Base-by-base conservation (phyloP, 2,113 vertebrate species). In the Caretta caretta region DNA sequence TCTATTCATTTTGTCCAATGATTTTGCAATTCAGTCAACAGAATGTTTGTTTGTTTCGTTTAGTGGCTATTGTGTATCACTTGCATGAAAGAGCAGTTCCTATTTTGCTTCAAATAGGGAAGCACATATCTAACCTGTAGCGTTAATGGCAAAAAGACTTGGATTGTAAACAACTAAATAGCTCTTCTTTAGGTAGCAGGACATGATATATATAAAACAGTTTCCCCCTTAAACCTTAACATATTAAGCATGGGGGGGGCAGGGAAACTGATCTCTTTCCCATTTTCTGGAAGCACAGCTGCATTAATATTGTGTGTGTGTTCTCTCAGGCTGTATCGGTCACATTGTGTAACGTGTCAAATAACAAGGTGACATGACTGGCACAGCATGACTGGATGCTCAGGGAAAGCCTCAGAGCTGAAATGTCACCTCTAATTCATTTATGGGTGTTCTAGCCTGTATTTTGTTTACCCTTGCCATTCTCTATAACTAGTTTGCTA, bases 391-490 rank as follows among this genome's bases (percentile, higher is more conserved):
- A 92, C 0, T 1, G 88, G 88, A 80, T 96, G 96, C 91, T 97
- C 92, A 93, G 87, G 91, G 95, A 92, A 79, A 96, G 72, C 86
- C 93, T 93, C 65, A 4, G 5, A 95, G 92, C 89, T 4, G 57
- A 86, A 90, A 94, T 93, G 94, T 97, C 96, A 93, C 93, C 89
- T 95, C 91, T 85, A 95, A 94, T 95, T 95, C 50, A 90, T 92
- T 84, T 87, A 46, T 57, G 80, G 59, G 57, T 88, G 42, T 92
- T 96, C 79, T 86, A 38, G 90, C 92, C 86, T 94, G 48, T 50
- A 53, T 87, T 96, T 94, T 92, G 10, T 93, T 95, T 95, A 90
- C 90, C 88, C 17, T 93, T 25, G 29, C 92, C 3, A 1, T 91
- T 96, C 65, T 24, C 59, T 13, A 17, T 80, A 93, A 90, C 93